Evolutionary conservation across 53 echinoderm and acorn worm species (phyloP), one percentile per base, ranked within the genome.

Genomic region (Zoroaster sp.): DNA sequence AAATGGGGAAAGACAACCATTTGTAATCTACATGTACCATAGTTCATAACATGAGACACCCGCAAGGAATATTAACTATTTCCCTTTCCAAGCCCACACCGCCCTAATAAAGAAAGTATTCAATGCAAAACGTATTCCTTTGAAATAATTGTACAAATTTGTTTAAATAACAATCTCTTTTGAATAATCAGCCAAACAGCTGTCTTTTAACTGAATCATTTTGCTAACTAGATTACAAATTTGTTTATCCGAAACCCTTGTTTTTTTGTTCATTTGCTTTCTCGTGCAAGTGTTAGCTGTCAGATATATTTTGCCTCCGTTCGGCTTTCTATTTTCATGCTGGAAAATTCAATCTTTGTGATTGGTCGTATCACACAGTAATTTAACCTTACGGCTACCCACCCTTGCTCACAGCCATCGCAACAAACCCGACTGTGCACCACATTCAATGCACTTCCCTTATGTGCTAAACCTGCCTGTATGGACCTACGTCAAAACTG

Each of bases 321-420:
- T 10, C 0, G 9, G 0, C 10, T 59, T 59, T 74, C 14, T 44
- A 4, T 42, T 74, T 28, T 74, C 82, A 65, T 30, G 14, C 82
- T 66, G 68, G 66, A 82, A 82, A 82, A 82, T 80, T 80, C 80
- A 80, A 66, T 80, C 80, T 80, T 14, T 80, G 39, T 37, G 49
- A 78, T 79, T 79, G 79, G 79, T 55, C 55, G 63, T 41, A 38
- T 40, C 67, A 67, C 67, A 44, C 40, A 66, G 66, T 67, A 82
- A 67, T 82, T 66, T 82, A 66, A 82, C 82, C 82, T 82, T 21
- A 42, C 82, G 68, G 82, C 82, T 82, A 82, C 66, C 82, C 82
- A 82, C 82, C 82, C 67, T 77, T 25, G 59, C 59, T 59, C 28
- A 51, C 78, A 20, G 41, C 68, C 40, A 65, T 32, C 65, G 18